Conservation (phyloP, 1,140 invertebrate species). For the Drosophila eugracilis region DNA sequence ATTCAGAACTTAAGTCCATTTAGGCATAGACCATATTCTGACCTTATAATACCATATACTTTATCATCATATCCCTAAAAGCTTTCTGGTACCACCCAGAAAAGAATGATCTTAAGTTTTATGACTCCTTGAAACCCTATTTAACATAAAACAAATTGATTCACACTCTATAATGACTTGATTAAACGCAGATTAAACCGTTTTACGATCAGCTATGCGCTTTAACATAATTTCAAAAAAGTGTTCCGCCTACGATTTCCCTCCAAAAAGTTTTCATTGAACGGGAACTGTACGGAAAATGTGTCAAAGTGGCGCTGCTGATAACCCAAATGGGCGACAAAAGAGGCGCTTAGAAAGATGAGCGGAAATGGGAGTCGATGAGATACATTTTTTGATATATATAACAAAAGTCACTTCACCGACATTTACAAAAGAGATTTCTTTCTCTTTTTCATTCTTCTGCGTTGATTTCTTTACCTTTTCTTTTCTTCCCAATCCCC, state of each 20-base stretch:
- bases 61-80: background rate
- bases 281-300: conserved; percentile 23
- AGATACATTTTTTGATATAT: conserved; percentile 17
- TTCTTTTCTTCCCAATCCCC: conserved; percentile 9
- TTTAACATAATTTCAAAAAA: conserved; percentile 25
- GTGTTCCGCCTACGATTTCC: conserved; percentile 50
- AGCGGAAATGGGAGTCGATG: conserved; percentile 65
- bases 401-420: conserved; percentile 46
- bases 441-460: conserved; percentile 52
- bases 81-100: conserved; percentile 28
- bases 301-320: conserved; percentile 42
- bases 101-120: conserved; percentile 14
- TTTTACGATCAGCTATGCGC: conserved; percentile 46
- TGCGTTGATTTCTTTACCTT: conserved; percentile 23
- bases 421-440: conserved; percentile 52
- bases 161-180: conserved; percentile 64
- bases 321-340: conserved; percentile 50
- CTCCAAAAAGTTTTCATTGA: background rate
- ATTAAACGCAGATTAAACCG: conserved; percentile 64
- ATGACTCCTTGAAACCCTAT: background rate
- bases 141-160: conserved; percentile 58
- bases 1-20: too few species aligned
- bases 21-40: too few species aligned
- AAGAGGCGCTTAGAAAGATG: conserved; percentile 69
- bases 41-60: background rate